These are phyloP conservation scores for Malurus alboscapulatus DNA, from an alignment of 2,113 vertebrate species.

Conservation along the genomic window DNA sequence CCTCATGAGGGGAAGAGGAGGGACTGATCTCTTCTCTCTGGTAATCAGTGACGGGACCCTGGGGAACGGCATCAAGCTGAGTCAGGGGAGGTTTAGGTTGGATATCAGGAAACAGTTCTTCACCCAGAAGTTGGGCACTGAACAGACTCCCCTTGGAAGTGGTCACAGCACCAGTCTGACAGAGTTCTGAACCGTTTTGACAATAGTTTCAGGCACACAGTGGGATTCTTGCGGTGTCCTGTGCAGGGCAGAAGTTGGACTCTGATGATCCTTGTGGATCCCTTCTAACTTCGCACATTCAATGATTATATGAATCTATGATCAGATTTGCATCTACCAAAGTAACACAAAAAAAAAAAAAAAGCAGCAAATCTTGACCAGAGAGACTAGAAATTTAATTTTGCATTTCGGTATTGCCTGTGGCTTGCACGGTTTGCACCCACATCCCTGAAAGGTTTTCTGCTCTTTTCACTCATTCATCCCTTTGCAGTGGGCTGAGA, in stretches of 20 bases:
- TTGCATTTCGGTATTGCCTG: background rate
- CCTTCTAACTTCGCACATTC: background rate
- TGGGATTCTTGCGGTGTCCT: background rate
- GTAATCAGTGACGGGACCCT: background rate
- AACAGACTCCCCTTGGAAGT: background rate
- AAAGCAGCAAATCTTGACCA: background rate
- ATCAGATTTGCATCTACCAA: background rate
- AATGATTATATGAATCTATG: background rate
- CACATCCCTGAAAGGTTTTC: background rate
- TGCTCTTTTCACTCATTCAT: background rate
- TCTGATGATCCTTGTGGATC: accelerated
- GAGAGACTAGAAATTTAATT: background rate
- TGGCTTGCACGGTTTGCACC: background rate
- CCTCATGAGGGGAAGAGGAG: background rate
- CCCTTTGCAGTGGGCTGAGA: background rate
- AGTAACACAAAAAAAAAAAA: background rate
- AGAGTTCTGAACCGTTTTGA: background rate
- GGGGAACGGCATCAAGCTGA: background rate
- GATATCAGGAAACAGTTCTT: background rate
- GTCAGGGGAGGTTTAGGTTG: background rate
- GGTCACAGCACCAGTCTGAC: background rate
- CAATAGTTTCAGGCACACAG: accelerated
- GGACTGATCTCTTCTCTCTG: too few species aligned
- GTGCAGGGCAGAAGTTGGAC: background rate
- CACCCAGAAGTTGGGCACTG: too few species aligned